These are phyloP conservation scores for Scaptomyza cyrtandrae DNA, from an alignment of 2,888 invertebrate genomes.

Conservation along the genomic window DNA sequence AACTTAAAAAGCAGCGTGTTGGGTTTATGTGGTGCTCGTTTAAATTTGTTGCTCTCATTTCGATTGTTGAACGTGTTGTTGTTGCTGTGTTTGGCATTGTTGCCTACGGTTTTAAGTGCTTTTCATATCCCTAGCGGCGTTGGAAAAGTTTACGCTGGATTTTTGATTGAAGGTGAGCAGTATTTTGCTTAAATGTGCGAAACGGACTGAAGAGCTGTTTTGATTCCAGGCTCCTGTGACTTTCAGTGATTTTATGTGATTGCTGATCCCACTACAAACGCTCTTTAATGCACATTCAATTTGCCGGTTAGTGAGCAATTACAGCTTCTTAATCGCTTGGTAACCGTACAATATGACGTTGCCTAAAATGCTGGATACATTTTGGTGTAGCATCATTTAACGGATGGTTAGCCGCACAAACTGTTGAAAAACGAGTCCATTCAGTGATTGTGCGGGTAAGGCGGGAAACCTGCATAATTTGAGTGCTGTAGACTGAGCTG, in stretches of 20 bases:
- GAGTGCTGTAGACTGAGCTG: slow-evolving; percentile 36
- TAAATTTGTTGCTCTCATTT: slow-evolving; percentile 79
- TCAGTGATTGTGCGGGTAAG: not conserved
- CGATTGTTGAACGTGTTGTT: slow-evolving; percentile 58
- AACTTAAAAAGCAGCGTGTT: slow-evolving; percentile 68
- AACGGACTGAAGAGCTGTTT: slow-evolving; percentile 49
- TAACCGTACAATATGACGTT: slow-evolving; percentile 17
- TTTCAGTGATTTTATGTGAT: slow-evolving; percentile 47
- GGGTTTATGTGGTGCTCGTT: slow-evolving; percentile 76
- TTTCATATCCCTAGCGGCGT: slow-evolving; percentile 52
- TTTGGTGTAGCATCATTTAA: slow-evolving; percentile 67
- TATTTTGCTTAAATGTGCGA: slow-evolving; percentile 67
- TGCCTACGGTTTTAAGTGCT: slow-evolving; percentile 41
- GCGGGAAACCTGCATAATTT: slow-evolving; percentile 45
- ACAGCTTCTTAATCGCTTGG: slow-evolving; percentile 66
- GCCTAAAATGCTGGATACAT: slow-evolving; percentile 34
- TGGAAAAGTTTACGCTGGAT: slow-evolving; percentile 36
- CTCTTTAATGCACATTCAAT: slow-evolving; percentile 65
- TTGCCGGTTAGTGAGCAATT: slow-evolving; percentile 44
- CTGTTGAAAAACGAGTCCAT: slow-evolving; percentile 55
- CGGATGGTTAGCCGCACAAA: slow-evolving; percentile 73
- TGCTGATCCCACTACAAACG: slow-evolving; percentile 40
- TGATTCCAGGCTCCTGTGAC: slow-evolving; percentile 20
- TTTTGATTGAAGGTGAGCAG: slow-evolving; percentile 69
- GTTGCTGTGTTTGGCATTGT: slow-evolving; percentile 52